Percentiles rank a stretch among this genome's conserved stretches.
Evolutionary conservation across 1,140 invertebrate species (phyloP).

Genomic region (Papilio aristodemus): DNA sequence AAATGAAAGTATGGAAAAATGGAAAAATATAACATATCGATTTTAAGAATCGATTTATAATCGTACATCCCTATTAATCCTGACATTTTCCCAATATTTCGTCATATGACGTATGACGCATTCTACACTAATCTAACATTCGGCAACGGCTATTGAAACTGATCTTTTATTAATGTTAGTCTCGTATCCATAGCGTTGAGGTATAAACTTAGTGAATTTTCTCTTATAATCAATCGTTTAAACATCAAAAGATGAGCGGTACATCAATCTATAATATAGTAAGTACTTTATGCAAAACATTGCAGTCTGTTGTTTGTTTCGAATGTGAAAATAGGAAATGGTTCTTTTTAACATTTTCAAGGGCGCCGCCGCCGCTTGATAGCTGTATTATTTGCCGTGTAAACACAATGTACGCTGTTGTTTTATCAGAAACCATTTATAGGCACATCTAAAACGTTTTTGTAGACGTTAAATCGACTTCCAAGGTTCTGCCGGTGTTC

Average conservation of each 20-base stretch:
- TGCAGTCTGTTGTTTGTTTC: constrained; percentile 38
- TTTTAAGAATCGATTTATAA: constrained; percentile 5
- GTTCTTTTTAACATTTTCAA: constrained; percentile 48
- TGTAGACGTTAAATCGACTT: constrained; percentile 30
- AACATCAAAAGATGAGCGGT: constrained; percentile 52
- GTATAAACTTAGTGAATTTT: constrained; percentile 39
- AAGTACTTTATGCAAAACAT: constrained; percentile 43
- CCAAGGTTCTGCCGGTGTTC: constrained; percentile 22
- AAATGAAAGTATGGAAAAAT: no score
- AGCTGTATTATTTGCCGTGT: constrained; percentile 42
- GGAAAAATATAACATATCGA: no score
- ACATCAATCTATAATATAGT: constrained; percentile 68
- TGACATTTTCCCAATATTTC: constrained; percentile 40
- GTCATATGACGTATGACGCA: constrained; percentile 71
- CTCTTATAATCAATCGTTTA: constrained; percentile 31
- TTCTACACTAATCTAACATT: constrained; percentile 37
- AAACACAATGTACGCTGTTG: constrained; percentile 41
- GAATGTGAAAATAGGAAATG: constrained; percentile 33
- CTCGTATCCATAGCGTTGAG: constrained; percentile 50
- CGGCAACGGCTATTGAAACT: constrained; percentile 36
- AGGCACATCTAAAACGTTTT: constrained; percentile 25
- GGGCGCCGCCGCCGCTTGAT: constrained; percentile 46
- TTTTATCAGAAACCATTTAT: constrained; percentile 34
- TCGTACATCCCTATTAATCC: background rate
- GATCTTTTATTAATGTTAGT: constrained; percentile 44